Base-by-base conservation (phyloP, 2,888 invertebrate species). In the Lithophane socia region DNA sequence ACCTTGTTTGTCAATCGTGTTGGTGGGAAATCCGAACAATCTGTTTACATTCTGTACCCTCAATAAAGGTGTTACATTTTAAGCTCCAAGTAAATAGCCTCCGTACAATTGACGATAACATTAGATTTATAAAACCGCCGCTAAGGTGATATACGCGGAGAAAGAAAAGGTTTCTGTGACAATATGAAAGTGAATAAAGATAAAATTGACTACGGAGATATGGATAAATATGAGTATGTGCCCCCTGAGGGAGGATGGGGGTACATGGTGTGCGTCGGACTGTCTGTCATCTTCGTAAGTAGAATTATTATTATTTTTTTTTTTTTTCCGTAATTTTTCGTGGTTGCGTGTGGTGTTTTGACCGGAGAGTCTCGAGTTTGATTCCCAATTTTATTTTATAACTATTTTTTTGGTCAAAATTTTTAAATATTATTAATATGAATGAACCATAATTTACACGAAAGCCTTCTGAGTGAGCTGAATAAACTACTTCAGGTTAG, bases 171-270 rank as follows among this genome's bases (percentile, higher is more conserved):
- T 73, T 80, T 68, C 70, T 80, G 81, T 86, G 89, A 92, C 89
- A 83, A 94, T 12, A 68, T 95, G 94, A 92, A 91, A 92, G 93
- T 86, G 78, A 91, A 92, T 68, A 90, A 89, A 73, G 92, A 92
- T 85, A 88, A 87, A 75, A 91, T 92, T 84, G 92, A 92, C 80
- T 91, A 92, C 68, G 92, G 92, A 88, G 94, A 94, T 74, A 90
- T 87, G 65, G 93, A 93, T 61, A 93, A 94, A 77, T 96, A 94
- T 86, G 96, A 96, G 71, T 85, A 95, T 89, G 95, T 96, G 13
- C 96, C 97, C 3, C 98, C 98, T 0, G 98, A 98, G 85, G 98
- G 98, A 3, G 98, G 98, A 0, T 98, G 98, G 98, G 98, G 98
- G 0, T 98, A 98, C 94, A 93, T 97, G 82, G 97, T 98, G 68